These are phyloP conservation scores for Platerodrilus igneus DNA, from an alignment of 2,888 invertebrate genomes.

Conservation along the genomic window DNA sequence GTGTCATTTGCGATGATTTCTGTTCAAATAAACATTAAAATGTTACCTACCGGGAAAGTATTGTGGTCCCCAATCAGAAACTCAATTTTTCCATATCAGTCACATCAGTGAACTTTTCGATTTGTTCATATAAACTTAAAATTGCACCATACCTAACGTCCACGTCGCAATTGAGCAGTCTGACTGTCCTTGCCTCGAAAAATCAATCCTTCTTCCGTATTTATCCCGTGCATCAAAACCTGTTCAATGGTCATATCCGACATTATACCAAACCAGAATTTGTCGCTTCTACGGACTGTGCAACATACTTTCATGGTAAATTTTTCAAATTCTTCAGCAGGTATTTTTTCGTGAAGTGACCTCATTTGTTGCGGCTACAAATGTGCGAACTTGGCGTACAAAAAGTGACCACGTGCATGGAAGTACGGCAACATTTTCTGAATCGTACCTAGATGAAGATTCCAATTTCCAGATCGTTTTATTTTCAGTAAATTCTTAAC, in stretches of 20 bases:
- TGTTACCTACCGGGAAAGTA: not conserved
- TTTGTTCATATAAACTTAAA: constrained; percentile 6
- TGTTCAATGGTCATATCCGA: constrained; percentile 36
- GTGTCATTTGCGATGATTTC: not conserved
- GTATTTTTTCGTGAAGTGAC: too few species aligned
- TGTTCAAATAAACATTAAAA: constrained; percentile 1
- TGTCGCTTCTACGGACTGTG: constrained; percentile 13
- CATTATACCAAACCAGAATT: constrained; percentile 31
- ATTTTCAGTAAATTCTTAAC: too few species aligned
- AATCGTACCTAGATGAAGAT: too few species aligned
- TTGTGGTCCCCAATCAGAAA: constrained; percentile 3
- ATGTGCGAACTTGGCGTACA: too few species aligned
- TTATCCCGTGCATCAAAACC: constrained; percentile 2
- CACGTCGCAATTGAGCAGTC: constrained; percentile 1
- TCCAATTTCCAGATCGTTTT: too few species aligned
- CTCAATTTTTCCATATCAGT: constrained; percentile 8
- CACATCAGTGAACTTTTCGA: constrained; percentile 12
- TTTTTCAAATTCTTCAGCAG: too few species aligned
- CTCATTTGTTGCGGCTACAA: too few species aligned
- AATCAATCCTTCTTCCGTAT: constrained; percentile 2
- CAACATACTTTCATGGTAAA: constrained; percentile 11
- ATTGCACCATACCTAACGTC: constrained; percentile 6
- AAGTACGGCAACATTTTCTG: too few species aligned
- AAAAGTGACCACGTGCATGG: too few species aligned
- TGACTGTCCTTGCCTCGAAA: constrained; percentile 2